Percentiles rank a stretch among this genome's conserved stretches.
These are phyloP conservation scores for Dastarcus helophoroides DNA, from an alignment of 2,888 invertebrate species.

Conservation along the genomic window DNA sequence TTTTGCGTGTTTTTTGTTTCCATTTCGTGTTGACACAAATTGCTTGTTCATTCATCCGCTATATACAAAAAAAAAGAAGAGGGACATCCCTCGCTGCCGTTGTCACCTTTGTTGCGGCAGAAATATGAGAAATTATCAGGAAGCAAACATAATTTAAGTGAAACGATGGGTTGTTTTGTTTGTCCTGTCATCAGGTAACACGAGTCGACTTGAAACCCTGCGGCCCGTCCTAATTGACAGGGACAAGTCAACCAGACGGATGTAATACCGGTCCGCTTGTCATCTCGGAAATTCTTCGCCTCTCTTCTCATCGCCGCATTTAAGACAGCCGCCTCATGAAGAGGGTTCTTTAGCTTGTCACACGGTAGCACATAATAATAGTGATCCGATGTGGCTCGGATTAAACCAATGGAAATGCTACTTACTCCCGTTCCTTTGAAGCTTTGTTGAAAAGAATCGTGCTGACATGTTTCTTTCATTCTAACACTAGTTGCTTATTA, in stretches of 20 bases:
- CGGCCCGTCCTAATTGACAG: slow-evolving; percentile 35
- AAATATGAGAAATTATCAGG: slow-evolving; percentile 28
- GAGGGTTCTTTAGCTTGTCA: slow-evolving; percentile 33
- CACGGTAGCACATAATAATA: slow-evolving; percentile 34
- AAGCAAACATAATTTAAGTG: slow-evolving; percentile 26
- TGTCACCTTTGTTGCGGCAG: slow-evolving; percentile 18
- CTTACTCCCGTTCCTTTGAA: slow-evolving; percentile 4
- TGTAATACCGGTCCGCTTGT: slow-evolving; percentile 34
- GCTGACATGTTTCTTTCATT: too few species aligned
- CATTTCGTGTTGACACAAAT: too few species aligned
- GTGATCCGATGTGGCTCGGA: slow-evolving; percentile 30
- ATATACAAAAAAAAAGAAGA: too few species aligned
- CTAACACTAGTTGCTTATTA: too few species aligned
- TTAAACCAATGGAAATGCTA: slow-evolving; percentile 16
- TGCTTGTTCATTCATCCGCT: too few species aligned
- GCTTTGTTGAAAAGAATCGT: too few species aligned
- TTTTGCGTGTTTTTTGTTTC: too few species aligned
- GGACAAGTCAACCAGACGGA: slow-evolving; percentile 38
- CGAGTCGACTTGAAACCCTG: slow-evolving; percentile 31
- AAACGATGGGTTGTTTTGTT: slow-evolving; percentile 30
- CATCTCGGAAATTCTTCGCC: slow-evolving; percentile 21
- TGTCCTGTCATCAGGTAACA: slow-evolving; percentile 33
- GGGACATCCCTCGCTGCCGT: slow-evolving; percentile 15
- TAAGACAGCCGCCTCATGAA: slow-evolving; percentile 21
- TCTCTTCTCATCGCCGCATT: slow-evolving; percentile 4